Evolutionary conservation across 2,888 invertebrate genomes (phyloP).

Genomic region (Oithona nana): DNA sequence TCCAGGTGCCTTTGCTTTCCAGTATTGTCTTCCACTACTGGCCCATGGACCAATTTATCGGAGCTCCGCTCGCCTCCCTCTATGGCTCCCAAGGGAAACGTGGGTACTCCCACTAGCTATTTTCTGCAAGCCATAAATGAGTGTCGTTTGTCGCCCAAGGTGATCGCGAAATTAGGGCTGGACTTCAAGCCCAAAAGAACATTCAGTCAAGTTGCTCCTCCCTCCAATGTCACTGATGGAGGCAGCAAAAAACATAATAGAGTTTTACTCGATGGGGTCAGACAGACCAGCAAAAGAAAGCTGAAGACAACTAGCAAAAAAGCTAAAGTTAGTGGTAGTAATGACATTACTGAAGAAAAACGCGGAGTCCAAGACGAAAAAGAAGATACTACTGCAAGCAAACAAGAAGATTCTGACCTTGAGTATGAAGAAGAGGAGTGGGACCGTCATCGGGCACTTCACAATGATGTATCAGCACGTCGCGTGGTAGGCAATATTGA

Average conservation of each 20-base stretch:
- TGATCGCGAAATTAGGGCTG: constrained; percentile 29
- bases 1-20: not conserved
- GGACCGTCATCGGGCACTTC: constrained; percentile 34
- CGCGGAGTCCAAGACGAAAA: too few relatives aligned
- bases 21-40: not conserved
- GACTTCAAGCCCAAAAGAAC: constrained; percentile 24
- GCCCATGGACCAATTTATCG: not conserved
- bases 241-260: not conserved
- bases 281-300: too few relatives aligned
- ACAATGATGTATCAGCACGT: constrained; percentile 29
- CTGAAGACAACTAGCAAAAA: constrained; percentile 18
- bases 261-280: not conserved
- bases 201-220: constrained; percentile 29
- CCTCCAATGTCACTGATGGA: not conserved
- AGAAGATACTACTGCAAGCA: too few relatives aligned
- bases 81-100: constrained; percentile 34
- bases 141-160: constrained; percentile 28
- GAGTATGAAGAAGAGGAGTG: constrained; percentile 34
- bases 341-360: constrained; percentile 16
- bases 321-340: constrained; percentile 21
- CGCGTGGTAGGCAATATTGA: not conserved
- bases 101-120: constrained; percentile 32
- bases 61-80: not conserved
- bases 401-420: too few relatives aligned
- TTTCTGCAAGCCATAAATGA: constrained; percentile 30